Evolutionary conservation across 1,140 invertebrate genomes (phyloP), one percentile per base, ranked within the genome.

Genomic region (Pseudomyrmex dendroicus): DNA sequence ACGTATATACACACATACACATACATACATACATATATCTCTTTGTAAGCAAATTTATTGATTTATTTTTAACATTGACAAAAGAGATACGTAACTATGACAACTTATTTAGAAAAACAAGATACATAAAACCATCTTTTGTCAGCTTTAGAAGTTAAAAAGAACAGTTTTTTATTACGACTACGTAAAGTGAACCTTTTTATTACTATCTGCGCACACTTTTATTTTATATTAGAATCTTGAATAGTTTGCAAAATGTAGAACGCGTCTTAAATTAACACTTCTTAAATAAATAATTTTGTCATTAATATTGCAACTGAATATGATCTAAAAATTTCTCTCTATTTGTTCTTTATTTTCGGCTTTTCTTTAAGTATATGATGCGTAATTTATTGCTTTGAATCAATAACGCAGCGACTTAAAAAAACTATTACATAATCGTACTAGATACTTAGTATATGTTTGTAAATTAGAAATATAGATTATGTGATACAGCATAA

Each of bases 21-120:
- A 35, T 0, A 7, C 5, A 35, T 7, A 35, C 5, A 7, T 70
- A n/a, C 9, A 66, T 15, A 77, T 22, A 44, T 52, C 20, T 48
- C 22, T 48, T 0, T 44, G 20, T 57, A 22, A 48, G 13, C 52
- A 20, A 78, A 25, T 77, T 77, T 17, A 68, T 68, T 57, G 35
- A 78, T 57, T 68, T 57, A 48, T 70, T 78, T 67, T 35, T 59
- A 78, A 70, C 64, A 20, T 68, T 67, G 17, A 48, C 52, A 57
- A 25, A 1, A 35, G 1, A 35, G 3, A 35, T 7, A 8, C 57
- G n/a, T n/a, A 22, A 15, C 13, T 20, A 59, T 59, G 56, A 63
- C 48, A 20, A 8, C 13, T n/a, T 17, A n/a, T 3, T 3, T 17
- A 17, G 50, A 56, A 22, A 20, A 46, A 56, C 22, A 67, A 48